Conservation (phyloP, 1,140 invertebrate genomes). For the Scaptomyza montana region DNA sequence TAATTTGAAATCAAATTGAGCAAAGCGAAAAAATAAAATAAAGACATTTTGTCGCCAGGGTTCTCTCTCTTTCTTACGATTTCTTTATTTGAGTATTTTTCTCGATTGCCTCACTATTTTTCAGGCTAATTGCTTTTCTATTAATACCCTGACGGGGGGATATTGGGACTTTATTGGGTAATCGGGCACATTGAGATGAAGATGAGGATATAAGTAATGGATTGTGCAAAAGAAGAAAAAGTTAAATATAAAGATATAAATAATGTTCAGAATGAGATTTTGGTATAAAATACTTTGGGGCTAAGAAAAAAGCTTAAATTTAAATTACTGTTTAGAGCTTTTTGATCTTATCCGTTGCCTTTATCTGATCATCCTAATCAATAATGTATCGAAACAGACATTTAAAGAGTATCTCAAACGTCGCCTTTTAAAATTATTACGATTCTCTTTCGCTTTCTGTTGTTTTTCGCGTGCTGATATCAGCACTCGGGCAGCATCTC, state of each 20-base stretch:
- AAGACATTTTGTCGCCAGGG: constrained; percentile 69
- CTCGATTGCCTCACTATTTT: background rate
- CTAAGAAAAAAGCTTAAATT: too few relatives aligned
- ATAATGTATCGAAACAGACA: background rate
- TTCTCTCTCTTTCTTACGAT: background rate
- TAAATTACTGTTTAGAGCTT: too few relatives aligned
- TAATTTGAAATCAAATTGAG: constrained; percentile 74
- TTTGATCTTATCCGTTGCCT: too few relatives aligned
- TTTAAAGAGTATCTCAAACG: background rate
- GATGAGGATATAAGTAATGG: too few relatives aligned
- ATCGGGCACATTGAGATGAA: background rate
- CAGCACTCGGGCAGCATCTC: constrained; percentile 19
- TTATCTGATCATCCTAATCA: background rate
- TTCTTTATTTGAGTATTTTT: background rate
- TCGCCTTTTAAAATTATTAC: background rate
- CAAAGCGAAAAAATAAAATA: constrained; percentile 55
- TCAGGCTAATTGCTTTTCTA: constrained; percentile 36
- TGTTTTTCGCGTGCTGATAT: constrained; percentile 38
- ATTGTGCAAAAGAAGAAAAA: background rate
- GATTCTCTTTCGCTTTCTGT: background rate
- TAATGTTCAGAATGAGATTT: too few relatives aligned
- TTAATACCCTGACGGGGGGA: background rate
- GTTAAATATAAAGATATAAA: too few relatives aligned
- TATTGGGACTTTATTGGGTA: background rate
- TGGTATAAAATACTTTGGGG: too few relatives aligned